Percentiles rank a stretch among this genome's conserved stretches.
Conservation (phyloP, 2,113 vertebrate species). For the Garra rufa region DNA sequence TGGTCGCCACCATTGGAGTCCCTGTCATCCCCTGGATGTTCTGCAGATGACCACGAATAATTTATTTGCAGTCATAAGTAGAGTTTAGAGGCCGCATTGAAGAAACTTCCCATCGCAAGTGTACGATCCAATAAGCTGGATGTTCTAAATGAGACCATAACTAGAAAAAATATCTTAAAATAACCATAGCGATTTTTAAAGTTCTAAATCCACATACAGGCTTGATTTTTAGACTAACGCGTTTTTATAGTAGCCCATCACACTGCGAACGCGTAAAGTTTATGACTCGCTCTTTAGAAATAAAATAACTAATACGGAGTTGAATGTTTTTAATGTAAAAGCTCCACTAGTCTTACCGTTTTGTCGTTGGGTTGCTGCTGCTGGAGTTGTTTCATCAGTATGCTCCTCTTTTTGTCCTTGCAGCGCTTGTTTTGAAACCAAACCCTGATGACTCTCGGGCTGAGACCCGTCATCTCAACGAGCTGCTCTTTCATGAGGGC, state of each 20-base stretch:
- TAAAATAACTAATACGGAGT: background rate
- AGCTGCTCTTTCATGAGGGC: slow-evolving; percentile 99
- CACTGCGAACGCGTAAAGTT: no score
- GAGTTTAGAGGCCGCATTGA: background rate
- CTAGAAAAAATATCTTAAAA: no score
- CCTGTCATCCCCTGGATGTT: slow-evolving; percentile 99
- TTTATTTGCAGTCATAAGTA: background rate
- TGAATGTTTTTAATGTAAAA: background rate
- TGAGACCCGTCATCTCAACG: slow-evolving; percentile 98
- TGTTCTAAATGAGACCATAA: background rate
- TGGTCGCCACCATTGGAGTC: slow-evolving; percentile 98
- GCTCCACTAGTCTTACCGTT: slow-evolving; percentile 82
- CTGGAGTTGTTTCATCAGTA: slow-evolving; percentile 98
- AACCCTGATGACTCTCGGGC: slow-evolving; percentile 95
- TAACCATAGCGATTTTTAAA: no score
- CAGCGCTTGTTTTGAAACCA: slow-evolving; percentile 99
- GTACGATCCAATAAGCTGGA: background rate
- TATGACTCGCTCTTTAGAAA: background rate
- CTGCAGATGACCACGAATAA: slow-evolving; percentile 76
- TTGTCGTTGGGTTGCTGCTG: slow-evolving; percentile 98
- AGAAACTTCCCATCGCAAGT: background rate
- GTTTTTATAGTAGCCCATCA: background rate
- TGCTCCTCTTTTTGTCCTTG: slow-evolving; percentile 97
- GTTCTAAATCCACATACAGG: no score
- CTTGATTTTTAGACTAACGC: no score